These are phyloP conservation scores for Rotaria macrura DNA, from an alignment of 2,888 invertebrate genomes.

Conservation along the genomic window DNA sequence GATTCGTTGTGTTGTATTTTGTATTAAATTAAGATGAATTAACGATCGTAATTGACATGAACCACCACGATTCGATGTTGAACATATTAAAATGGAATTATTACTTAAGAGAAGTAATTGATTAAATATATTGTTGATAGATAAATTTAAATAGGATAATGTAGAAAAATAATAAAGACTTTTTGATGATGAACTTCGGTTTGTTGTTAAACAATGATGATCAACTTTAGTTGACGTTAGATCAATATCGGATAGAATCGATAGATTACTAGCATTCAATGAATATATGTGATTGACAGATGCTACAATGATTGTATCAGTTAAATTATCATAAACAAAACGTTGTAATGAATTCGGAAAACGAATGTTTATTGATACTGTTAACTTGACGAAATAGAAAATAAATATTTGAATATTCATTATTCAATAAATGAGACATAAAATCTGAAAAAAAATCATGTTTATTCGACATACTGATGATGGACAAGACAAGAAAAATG, in stretches of 20 bases:
- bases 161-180: neutral
- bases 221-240: neutral
- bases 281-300: neutral
- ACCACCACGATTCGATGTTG: neutral
- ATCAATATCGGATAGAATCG: neutral
- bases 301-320: neutral
- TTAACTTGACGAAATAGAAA: neutral
- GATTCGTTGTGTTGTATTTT: neutral
- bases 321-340: neutral
- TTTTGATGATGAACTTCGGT: neutral
- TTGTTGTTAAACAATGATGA: neutral
- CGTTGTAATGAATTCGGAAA: neutral
- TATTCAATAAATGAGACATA: neutral
- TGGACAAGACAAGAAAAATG: no score
- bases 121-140: neutral
- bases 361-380: neutral
- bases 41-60: slow-evolving; percentile 4
- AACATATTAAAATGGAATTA: neutral
- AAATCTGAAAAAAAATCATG: neutral
- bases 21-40: neutral
- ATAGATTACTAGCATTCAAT: neutral
- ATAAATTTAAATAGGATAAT: neutral
- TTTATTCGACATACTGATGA: no score
- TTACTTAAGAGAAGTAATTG: neutral
- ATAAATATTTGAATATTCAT: neutral